A percentile compares a stretch with the other conserved stretches of the same genome.
Evolutionary conservation across 2,113 vertebrate species (phyloP).

Genomic region (Anser cygnoides): DNA sequence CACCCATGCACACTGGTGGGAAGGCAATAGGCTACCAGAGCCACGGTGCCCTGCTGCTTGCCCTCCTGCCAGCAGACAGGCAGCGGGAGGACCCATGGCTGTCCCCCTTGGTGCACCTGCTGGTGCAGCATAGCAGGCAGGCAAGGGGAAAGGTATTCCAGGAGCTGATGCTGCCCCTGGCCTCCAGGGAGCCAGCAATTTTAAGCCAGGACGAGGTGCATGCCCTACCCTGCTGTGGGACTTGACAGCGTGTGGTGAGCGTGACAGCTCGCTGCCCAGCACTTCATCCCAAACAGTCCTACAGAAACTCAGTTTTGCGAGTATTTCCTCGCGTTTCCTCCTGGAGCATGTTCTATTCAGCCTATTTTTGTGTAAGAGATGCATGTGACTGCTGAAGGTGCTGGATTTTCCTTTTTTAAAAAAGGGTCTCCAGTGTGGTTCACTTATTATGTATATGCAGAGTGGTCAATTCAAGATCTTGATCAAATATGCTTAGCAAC

Average conservation of each 20-base stretch:
- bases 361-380: background rate
- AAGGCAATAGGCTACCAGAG: background rate
- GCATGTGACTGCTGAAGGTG: background rate
- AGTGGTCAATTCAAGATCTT: background rate
- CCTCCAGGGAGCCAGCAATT: background rate
- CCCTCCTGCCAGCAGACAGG: background rate
- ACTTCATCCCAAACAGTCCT: background rate
- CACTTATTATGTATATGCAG: accelerated
- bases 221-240: background rate
- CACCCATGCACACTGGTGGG: background rate
- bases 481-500: background rate
- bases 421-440: background rate
- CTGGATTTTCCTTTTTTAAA: background rate
- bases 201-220: background rate
- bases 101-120: background rate
- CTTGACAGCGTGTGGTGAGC: background rate
- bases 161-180: background rate
- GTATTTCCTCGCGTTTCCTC: background rate
- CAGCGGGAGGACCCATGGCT: background rate
- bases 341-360: background rate
- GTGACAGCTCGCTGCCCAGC: background rate
- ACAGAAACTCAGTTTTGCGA: background rate
- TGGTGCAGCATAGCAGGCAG: background rate
- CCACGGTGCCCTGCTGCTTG: accelerated
- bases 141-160: background rate